phyloP scores from a whole-genome alignment of 2,113 vertebrate species.

The Mesoclemmys tuberculata region DNA sequence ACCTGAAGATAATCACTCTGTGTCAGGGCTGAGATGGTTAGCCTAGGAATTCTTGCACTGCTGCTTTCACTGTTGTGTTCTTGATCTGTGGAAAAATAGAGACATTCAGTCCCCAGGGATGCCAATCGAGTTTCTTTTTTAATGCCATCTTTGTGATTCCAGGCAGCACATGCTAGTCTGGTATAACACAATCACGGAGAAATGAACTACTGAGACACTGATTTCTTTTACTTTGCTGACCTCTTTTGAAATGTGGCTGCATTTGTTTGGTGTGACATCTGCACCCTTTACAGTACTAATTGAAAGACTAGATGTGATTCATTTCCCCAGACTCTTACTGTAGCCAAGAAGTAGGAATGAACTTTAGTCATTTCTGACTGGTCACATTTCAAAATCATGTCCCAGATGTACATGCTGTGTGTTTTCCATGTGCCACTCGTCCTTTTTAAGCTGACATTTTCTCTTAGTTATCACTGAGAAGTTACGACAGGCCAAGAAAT shows the following conservation, averaged over 20 bases:
- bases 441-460: constrained; percentile 56
- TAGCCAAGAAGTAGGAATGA: constrained; percentile 21
- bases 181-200: not conserved
- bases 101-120: not conserved
- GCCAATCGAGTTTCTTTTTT: not conserved
- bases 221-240: constrained; percentile 62
- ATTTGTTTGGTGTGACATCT: constrained; percentile 17
- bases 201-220: not conserved
- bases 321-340: constrained; percentile 22
- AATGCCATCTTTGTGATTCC: not conserved
- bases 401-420: constrained; percentile 24
- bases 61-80: accelerated
- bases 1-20: accelerated
- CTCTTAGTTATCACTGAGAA: constrained; percentile 42
- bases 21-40: not conserved
- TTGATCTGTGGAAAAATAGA: not conserved
- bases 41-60: accelerated
- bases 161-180: accelerated
- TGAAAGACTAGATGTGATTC: constrained; percentile 53
- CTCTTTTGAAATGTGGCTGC: constrained; percentile 59
- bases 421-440: constrained; percentile 27
- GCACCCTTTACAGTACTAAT: constrained; percentile 42
- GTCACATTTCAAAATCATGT: constrained; percentile 31
- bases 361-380: constrained; percentile 39
- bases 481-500: constrained; percentile 50